A percentile compares a stretch with the other conserved stretches of the same genome.
phyloP scores from a whole-genome alignment of 2,113 vertebrate genomes.

The Sander lucioperca region DNA sequence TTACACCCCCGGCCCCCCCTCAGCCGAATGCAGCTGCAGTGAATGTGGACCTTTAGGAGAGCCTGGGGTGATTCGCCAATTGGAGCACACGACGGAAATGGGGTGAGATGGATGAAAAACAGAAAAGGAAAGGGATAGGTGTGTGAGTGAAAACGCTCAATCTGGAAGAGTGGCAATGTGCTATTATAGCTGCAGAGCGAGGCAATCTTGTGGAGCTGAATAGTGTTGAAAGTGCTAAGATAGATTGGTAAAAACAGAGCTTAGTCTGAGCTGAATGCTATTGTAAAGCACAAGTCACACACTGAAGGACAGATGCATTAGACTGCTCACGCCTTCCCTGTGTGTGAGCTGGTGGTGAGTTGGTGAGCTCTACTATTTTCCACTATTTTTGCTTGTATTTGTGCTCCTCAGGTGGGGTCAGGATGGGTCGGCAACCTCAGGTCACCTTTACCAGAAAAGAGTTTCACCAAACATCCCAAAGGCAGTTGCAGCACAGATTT shows the following conservation, averaged over 20 bases:
- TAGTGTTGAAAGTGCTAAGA: conserved; percentile 55
- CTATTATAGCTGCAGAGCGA: conserved; percentile 63
- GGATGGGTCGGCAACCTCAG: conserved; percentile 17
- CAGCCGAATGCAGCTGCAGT: conserved; percentile 68
- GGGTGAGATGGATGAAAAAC: conserved; percentile 70
- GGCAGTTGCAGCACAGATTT: conserved; percentile 35
- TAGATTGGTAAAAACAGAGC: conserved; percentile 56
- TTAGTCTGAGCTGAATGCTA: conserved; percentile 43
- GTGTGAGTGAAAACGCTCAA: conserved; percentile 72
- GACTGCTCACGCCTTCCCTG: conserved; percentile 20
- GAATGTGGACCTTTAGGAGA: conserved; percentile 66
- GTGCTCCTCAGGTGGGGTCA: conserved; percentile 20
- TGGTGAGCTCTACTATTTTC: conserved; percentile 8
- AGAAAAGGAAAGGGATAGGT: conserved; percentile 54
- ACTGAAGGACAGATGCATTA: conserved; percentile 47
- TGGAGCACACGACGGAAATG: conserved; percentile 53
- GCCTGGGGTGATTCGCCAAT: conserved; percentile 67
- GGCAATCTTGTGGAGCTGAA: conserved; percentile 63
- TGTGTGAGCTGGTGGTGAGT: conserved; percentile 14
- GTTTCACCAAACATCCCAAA: conserved; percentile 42
- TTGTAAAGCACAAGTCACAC: conserved; percentile 47
- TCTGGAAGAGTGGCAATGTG: conserved; percentile 67
- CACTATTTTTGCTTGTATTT: conserved; percentile 29
- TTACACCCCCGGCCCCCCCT: conserved; percentile 60
- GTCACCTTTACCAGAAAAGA: conserved; percentile 18